Evolutionary conservation across 1,140 invertebrate genomes (phyloP).

Genomic region (Hermetia illucens): DNA sequence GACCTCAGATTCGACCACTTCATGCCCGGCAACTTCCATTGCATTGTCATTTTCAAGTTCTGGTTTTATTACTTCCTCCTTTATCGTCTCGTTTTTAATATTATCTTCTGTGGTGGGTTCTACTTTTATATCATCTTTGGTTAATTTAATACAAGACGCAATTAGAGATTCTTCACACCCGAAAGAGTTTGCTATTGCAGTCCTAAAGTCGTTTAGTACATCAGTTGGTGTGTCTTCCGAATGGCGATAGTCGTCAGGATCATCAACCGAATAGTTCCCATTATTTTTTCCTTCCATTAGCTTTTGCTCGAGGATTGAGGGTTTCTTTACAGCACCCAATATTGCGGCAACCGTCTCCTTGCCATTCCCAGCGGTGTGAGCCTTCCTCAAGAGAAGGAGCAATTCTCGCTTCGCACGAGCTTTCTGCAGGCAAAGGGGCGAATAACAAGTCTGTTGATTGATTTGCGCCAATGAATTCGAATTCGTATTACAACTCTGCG

Average conservation of each 20-base stretch:
- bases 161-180: constrained; percentile 9
- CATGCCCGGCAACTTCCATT: constrained; percentile 3
- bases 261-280: constrained; percentile 15
- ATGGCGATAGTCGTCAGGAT: constrained; percentile 19
- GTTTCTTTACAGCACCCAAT: constrained; percentile 28
- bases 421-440: constrained; percentile 58
- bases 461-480: constrained; percentile 35
- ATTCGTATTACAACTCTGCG: constrained; percentile 48
- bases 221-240: constrained; percentile 23
- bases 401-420: constrained; percentile 51
- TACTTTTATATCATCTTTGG: background rate
- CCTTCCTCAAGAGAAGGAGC: constrained; percentile 46
- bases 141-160: background rate
- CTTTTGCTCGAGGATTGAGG: constrained; percentile 36
- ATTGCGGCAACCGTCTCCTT: constrained; percentile 29
- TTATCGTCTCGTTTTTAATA: background rate
- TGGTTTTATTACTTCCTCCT: too few relatives aligned
- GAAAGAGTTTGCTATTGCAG: constrained; percentile 17
- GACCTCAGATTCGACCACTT: constrained; percentile 6
- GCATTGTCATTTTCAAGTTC: constrained; percentile 1
- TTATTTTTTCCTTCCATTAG: constrained; percentile 30
- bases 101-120: background rate
- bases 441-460: constrained; percentile 53
- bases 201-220: constrained; percentile 23
- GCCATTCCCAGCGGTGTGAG: constrained; percentile 32